These are phyloP conservation scores for Smittia sp. DNA, from an alignment of 2,888 invertebrate species.

Conservation along the genomic window DNA sequence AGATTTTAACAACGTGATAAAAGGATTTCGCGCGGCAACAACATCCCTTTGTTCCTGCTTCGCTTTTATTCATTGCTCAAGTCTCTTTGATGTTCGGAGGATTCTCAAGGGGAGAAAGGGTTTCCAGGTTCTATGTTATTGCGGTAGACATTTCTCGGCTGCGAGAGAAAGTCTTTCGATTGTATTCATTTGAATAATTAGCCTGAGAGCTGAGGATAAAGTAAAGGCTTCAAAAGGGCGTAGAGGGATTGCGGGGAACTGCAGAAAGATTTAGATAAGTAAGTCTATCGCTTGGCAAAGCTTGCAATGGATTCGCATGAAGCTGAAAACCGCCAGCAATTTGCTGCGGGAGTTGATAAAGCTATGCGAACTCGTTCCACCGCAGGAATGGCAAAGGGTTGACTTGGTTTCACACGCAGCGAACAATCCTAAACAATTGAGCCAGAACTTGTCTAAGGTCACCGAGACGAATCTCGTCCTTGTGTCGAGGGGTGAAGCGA, in stretches of 20 bases:
- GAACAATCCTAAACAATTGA: constrained; percentile 29
- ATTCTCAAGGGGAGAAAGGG: constrained; percentile 12
- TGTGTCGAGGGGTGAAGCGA: background rate
- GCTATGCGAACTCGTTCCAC: constrained; percentile 12
- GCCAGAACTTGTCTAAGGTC: constrained; percentile 32
- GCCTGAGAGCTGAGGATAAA: background rate
- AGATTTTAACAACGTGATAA: constrained; percentile 2
- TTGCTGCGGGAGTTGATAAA: constrained; percentile 15
- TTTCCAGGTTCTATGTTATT: constrained; percentile 24
- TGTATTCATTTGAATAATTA: constrained; percentile 26
- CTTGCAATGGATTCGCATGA: too few relatives aligned
- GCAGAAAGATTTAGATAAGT: background rate
- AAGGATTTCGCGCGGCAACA: constrained; percentile 15
- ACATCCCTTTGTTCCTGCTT: background rate
- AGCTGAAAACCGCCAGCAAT: too few relatives aligned
- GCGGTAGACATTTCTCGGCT: background rate
- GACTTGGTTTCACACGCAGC: constrained; percentile 37
- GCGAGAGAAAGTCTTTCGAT: background rate
- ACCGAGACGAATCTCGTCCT: constrained; percentile 16
- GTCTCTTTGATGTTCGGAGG: background rate
- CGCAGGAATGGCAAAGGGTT: constrained; percentile 15
- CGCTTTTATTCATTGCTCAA: background rate
- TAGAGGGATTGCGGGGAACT: too few relatives aligned
- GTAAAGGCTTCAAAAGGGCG: background rate
- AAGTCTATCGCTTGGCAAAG: background rate